A percentile compares a stretch with the other conserved stretches of the same genome.
These are phyloP conservation scores for Zingel zingel DNA, from an alignment of 2,113 vertebrate genomes.

Conservation along the genomic window DNA sequence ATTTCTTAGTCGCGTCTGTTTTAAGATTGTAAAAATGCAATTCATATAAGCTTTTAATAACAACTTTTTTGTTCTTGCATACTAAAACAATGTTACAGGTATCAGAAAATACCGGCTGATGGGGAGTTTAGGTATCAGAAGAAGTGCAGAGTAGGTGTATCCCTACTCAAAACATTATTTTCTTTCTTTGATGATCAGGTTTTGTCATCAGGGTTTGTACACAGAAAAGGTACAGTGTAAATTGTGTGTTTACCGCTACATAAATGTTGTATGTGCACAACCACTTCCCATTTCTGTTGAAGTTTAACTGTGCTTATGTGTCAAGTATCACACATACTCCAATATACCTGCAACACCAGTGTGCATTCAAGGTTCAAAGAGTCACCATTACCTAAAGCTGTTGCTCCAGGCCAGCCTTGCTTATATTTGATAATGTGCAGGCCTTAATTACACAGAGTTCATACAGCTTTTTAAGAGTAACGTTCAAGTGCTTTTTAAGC, in stretches of 20 bases:
- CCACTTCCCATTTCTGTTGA: background rate
- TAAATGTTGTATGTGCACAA: background rate
- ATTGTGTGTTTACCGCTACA: background rate
- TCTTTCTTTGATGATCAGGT: background rate
- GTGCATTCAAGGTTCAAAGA: background rate
- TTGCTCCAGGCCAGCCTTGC: slow-evolving; percentile 8
- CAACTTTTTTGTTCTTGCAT: no score
- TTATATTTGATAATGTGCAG: background rate
- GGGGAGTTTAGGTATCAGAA: background rate
- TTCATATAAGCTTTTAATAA: background rate
- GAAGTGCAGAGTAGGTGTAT: background rate
- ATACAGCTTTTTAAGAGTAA: no score
- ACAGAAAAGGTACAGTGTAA: background rate
- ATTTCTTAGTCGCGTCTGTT: background rate
- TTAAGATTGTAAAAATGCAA: background rate
- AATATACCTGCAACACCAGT: background rate
- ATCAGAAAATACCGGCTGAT: background rate
- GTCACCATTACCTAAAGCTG: slow-evolving; percentile 21
- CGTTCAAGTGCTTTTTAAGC: no score
- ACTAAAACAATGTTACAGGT: background rate
- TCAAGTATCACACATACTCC: background rate
- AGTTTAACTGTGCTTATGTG: background rate
- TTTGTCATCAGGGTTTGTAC: background rate
- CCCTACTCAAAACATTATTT: background rate
- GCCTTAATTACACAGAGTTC: background rate